Evolutionary conservation across 2,888 invertebrate species (phyloP).

Genomic region (Caenorhabditis sp.): DNA sequence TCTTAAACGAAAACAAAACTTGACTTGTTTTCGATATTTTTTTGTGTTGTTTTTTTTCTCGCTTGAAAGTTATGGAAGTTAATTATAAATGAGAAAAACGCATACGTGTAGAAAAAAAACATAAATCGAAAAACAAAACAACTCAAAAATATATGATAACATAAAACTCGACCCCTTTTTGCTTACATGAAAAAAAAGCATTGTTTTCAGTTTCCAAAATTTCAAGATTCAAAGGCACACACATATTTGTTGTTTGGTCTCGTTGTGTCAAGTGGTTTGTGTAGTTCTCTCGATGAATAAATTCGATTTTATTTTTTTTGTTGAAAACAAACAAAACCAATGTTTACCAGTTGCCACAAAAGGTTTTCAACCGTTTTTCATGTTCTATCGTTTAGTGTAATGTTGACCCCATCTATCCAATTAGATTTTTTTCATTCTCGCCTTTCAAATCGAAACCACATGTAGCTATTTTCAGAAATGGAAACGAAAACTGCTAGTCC

Average conservation of each 20-base stretch:
- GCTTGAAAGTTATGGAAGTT: neutral
- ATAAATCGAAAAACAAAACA: neutral
- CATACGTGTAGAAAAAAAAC: neutral
- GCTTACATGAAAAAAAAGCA: too few relatives aligned
- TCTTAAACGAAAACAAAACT: neutral
- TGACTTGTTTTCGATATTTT: neutral
- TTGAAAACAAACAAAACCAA: neutral
- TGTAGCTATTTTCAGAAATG: conserved; percentile 10
- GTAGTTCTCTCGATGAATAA: too few relatives aligned
- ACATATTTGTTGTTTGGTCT: too few relatives aligned
- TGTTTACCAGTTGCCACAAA: neutral
- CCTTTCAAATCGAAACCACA: neutral
- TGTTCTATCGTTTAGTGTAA: neutral
- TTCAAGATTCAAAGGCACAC: too few relatives aligned
- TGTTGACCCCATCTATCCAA: neutral
- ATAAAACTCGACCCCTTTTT: neutral
- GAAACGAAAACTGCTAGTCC: conserved; percentile 24
- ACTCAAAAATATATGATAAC: neutral
- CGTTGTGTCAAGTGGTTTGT: too few relatives aligned
- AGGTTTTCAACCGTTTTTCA: neutral
- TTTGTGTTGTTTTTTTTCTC: neutral
- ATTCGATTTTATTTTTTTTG: too few relatives aligned
- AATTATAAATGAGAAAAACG: neutral
- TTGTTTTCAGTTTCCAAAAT: too few relatives aligned
- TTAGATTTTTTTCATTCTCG: neutral